Evolutionary conservation across 2,888 invertebrate species (phyloP), one percentile per base, ranked within the genome.

Genomic region (Rugalucina vietnamica): DNA sequence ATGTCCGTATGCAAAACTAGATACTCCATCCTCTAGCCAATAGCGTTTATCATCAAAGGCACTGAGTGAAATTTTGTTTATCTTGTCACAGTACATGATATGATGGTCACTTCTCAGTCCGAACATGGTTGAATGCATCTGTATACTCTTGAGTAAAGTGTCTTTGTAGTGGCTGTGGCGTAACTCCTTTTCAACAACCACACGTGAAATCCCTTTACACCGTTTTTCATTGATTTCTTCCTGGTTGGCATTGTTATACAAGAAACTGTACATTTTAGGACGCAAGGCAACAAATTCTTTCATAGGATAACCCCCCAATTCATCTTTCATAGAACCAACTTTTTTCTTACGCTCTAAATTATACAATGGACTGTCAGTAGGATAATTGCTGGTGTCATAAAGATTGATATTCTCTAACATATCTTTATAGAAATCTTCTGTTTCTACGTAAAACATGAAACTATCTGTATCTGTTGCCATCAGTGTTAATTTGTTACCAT

Each of bases 291-390:
- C 89, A 78, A 91, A 88, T 84, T 93, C 92, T 27, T 74, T 79
- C 79, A 93, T 91, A 14, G 90, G 88, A 34, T 21, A 14, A 12
- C 75, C 75, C 27, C 75, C 54, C 14, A 76, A 36, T 57, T 57
- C 75, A 36, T 57, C 43, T 21, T 69, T 65, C n/a, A 69, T 36
- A 12, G 36, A 60, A 5, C 91, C 91, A 71, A 90, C 89, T n/a
- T 84, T 83, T 85, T 93, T 92, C 85, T 94, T 92, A 86, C 94
- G 93, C 75, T 93, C 90, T 37, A 89, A 88, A 27, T 92, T 92
- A 24, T 91, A 54, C 36, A 89, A 88, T 83, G 54, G 54, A 54
- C 54, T 54, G 54, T 54, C 60, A 27, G 60, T 91, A 92, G 91
- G 90, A 84, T 93, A 94, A 69, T 93, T 89, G 76, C 88, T 87